Conservation (phyloP, 2,113 vertebrate species). For the Zingel zingel region DNA sequence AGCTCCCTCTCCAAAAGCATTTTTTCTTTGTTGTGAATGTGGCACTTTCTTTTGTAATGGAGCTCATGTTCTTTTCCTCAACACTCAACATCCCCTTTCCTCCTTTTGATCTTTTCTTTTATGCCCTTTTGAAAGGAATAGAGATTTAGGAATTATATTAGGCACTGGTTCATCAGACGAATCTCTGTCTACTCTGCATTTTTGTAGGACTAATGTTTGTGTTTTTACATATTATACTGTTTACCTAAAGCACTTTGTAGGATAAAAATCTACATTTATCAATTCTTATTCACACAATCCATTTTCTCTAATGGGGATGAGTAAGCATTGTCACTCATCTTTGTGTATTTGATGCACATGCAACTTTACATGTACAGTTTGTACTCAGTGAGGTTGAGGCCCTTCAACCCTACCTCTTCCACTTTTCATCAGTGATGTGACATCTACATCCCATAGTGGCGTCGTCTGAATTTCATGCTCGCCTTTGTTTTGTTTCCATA, state of each 20-base stretch:
- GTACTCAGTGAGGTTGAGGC: not conserved
- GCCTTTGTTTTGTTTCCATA: conserved; percentile 61
- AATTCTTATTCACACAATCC: not conserved
- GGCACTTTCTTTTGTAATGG: conserved; percentile 72
- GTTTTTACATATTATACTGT: conserved; percentile 2
- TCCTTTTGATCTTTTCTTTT: conserved; percentile 26
- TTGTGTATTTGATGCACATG: not conserved
- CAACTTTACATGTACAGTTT: not conserved
- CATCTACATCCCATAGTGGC: not conserved
- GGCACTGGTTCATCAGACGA: conserved; percentile 11
- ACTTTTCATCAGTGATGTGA: not conserved
- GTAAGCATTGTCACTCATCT: not conserved
- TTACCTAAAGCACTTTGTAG: conserved; percentile 1
- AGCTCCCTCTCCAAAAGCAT: conserved; percentile 58
- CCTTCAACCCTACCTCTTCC: not conserved
- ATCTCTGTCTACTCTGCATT: conserved; percentile 7
- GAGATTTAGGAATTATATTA: conserved; percentile 25
- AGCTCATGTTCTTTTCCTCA: conserved; percentile 67
- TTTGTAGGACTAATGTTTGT: not conserved
- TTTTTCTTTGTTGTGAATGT: conserved; percentile 74
- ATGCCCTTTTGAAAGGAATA: conserved; percentile 14
- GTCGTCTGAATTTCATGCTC: conserved; percentile 26
- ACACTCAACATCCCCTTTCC: conserved; percentile 31
- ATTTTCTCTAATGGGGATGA: not conserved
- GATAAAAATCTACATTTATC: conserved; percentile 5